These are phyloP conservation scores for Okamejei kenojei DNA, from an alignment of 2,797 vertebrate species.

Conservation along the genomic window DNA sequence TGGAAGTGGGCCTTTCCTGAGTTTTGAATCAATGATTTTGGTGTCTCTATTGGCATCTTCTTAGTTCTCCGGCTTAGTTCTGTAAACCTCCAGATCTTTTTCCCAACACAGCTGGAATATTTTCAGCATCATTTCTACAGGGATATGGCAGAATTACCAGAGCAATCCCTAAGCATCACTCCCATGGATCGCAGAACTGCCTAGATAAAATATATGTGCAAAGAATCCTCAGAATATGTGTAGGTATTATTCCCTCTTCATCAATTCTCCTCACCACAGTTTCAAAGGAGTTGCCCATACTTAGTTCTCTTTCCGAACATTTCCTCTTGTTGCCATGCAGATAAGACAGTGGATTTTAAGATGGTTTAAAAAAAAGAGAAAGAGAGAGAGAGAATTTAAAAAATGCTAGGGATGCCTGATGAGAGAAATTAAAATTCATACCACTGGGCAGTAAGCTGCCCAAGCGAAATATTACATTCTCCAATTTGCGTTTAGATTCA, in stretches of 20 bases:
- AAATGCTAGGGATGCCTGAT: too few species aligned
- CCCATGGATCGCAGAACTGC: background rate
- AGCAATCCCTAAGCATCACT: background rate
- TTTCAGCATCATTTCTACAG: background rate
- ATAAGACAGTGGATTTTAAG: background rate
- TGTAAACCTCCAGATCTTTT: background rate
- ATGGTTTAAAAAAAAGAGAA: too few species aligned
- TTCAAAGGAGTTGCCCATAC: background rate
- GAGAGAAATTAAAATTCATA: too few species aligned
- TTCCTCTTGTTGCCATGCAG: background rate
- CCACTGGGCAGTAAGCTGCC: too few species aligned
- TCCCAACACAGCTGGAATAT: background rate
- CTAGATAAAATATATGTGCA: background rate
- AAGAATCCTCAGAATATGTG: background rate
- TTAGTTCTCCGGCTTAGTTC: background rate
- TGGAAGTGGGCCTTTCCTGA: background rate
- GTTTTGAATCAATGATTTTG: too few species aligned
- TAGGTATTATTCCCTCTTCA: background rate
- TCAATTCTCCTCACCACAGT: background rate
- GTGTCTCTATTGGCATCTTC: too few species aligned
- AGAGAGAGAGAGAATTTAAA: too few species aligned
- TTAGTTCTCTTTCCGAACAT: background rate
- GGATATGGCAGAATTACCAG: background rate
- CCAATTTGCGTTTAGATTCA: too few species aligned
- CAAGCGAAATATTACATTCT: too few species aligned